Evolutionary conservation across 1,140 invertebrate species (phyloP).

Genomic region (Heliothis virescens): DNA sequence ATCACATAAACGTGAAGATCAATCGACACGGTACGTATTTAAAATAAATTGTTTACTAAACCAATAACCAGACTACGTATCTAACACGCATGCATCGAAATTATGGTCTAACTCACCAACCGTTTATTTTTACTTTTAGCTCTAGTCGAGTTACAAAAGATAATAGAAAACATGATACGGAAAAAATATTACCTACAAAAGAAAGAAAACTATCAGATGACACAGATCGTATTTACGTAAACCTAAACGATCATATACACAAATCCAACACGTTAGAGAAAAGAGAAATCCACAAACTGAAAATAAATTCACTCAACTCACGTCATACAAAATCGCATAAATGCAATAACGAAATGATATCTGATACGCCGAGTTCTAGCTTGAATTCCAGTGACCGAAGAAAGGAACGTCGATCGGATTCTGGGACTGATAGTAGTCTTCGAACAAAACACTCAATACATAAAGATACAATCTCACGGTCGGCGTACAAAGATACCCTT

Average conservation of each 20-base stretch:
- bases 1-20: conserved; percentile 32
- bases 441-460: conserved; percentile 11
- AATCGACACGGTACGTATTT: conserved; percentile 46
- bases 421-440: conserved; percentile 24
- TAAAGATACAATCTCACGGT: conserved; percentile 18
- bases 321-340: conserved; percentile 13
- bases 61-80: neutral
- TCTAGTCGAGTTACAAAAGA: conserved; percentile 12
- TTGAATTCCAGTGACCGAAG: neutral
- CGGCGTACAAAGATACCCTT: conserved; percentile 24
- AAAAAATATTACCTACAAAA: neutral
- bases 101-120: neutral
- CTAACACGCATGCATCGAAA: neutral
- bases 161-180: neutral
- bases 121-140: conserved; percentile 17
- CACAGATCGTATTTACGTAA: conserved; percentile 26
- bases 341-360: neutral
- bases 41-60: conserved; percentile 17
- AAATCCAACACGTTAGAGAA: conserved; percentile 16
- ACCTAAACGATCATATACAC: conserved; percentile 1
- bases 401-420: conserved; percentile 36
- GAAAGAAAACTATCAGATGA: conserved; percentile 1
- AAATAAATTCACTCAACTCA: conserved; percentile 12
- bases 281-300: neutral
- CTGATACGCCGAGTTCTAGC: neutral